A percentile compares a stretch with the other conserved stretches of the same genome.
phyloP scores from a whole-genome alignment of 1,140 invertebrate species.

The Heliconius nattereri region DNA sequence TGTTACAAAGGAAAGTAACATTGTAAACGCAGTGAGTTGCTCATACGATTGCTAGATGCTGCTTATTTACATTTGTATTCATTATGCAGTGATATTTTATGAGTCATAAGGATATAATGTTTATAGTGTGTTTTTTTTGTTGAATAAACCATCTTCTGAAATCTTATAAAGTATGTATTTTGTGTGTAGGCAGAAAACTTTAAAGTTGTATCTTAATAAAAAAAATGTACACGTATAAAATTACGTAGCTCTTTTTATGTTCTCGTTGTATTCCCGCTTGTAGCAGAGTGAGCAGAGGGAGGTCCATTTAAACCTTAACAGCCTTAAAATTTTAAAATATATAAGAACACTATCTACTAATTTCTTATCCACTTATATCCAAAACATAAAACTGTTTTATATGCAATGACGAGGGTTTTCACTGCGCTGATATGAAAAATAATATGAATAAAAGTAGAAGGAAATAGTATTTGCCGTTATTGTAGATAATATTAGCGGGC shows the following conservation, averaged over 20 bases:
- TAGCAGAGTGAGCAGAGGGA: too few relatives aligned
- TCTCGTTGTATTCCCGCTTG: too few relatives aligned
- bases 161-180: too few relatives aligned
- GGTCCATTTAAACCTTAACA: too few relatives aligned
- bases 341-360: too few relatives aligned
- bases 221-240: background rate
- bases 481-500: too few relatives aligned
- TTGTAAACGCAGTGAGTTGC: background rate
- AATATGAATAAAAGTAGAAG: background rate
- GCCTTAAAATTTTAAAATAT: too few relatives aligned
- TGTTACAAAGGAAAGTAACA: conserved; percentile 6
- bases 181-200: too few relatives aligned
- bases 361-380: background rate
- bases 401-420: background rate
- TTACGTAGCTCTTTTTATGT: too few relatives aligned
- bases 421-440: background rate
- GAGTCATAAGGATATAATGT: background rate
- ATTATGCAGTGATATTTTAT: background rate
- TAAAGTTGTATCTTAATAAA: background rate
- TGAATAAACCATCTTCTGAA: background rate
- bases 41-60: background rate
- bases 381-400: background rate
- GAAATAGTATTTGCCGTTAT: background rate
- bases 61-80: background rate
- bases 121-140: background rate